phyloP scores from a whole-genome alignment of 2,797 vertebrate genomes.

The Valencia hispanica region DNA sequence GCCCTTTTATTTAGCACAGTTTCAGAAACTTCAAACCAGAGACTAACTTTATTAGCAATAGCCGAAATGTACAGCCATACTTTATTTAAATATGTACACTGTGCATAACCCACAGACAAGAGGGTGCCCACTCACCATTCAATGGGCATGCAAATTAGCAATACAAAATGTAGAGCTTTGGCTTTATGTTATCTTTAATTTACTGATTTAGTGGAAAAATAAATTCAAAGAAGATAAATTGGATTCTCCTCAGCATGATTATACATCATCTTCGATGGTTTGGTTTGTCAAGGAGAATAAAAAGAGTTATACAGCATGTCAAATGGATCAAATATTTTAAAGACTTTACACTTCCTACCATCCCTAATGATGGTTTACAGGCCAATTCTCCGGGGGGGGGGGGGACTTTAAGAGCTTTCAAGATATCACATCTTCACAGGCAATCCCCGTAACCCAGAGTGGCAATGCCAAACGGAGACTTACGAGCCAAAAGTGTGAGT shows the following conservation, averaged over 20 bases:
- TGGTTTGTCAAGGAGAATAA: conserved; percentile 78
- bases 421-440: conserved; percentile 78
- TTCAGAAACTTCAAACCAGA: not conserved
- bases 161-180: not conserved
- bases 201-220: conserved; percentile 68
- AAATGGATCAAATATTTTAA: conserved; percentile 76
- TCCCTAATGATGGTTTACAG: conserved; percentile 82
- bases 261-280: conserved; percentile 77
- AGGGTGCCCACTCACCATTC: not conserved
- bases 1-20: not conserved
- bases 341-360: conserved; percentile 72
- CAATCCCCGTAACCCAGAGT: conserved; percentile 76
- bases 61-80: too few relatives aligned
- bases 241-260: conserved; percentile 77
- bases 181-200: conserved; percentile 71
- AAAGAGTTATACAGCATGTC: conserved; percentile 71
- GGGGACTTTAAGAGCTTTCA: conserved; percentile 76
- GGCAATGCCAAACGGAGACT: conserved; percentile 78
- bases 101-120: not conserved
- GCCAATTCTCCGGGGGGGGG: conserved; percentile 77
- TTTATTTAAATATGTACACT: not conserved
- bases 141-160: not conserved
- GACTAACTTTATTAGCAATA: not conserved
- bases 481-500: conserved; percentile 69
- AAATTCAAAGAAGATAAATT: conserved; percentile 69